These are phyloP conservation scores for Heliconius erato DNA, from an alignment of 2,888 invertebrate species.

Conservation along the genomic window DNA sequence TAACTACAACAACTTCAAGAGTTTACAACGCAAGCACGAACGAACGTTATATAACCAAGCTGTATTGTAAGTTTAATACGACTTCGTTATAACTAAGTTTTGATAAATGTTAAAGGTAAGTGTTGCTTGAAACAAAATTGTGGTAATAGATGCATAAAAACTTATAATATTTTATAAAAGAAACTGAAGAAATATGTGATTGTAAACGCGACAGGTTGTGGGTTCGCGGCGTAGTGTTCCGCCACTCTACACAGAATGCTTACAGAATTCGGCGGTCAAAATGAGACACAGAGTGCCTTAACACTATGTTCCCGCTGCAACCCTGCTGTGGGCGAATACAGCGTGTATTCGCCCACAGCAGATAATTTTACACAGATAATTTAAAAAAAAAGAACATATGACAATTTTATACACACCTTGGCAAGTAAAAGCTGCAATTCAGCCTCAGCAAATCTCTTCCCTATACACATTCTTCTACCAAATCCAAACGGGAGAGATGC, in stretches of 20 bases:
- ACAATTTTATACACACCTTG: slow-evolving; percentile 80
- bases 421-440: slow-evolving; percentile 90
- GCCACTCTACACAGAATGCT: too few relatives aligned
- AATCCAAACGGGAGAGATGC: slow-evolving; percentile 91
- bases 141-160: background rate
- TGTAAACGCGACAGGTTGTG: too few relatives aligned
- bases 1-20: slow-evolving; percentile 3
- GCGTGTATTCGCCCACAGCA: too few relatives aligned
- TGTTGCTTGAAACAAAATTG: background rate
- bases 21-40: slow-evolving; percentile 17
- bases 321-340: too few relatives aligned
- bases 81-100: background rate
- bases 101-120: background rate
- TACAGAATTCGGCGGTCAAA: too few relatives aligned
- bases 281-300: too few relatives aligned
- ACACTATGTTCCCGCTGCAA: too few relatives aligned
- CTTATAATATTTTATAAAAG: background rate
- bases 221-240: too few relatives aligned
- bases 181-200: background rate
- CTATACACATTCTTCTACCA: slow-evolving; percentile 91
- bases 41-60: background rate
- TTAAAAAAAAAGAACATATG: background rate
- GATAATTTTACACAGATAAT: too few relatives aligned
- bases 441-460: slow-evolving; percentile 92
- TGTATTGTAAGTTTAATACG: background rate